A percentile compares a stretch with the other conserved stretches of the same genome.
Evolutionary conservation across 2,113 vertebrate species (phyloP).

Genomic region (Nannospalax galili): DNA sequence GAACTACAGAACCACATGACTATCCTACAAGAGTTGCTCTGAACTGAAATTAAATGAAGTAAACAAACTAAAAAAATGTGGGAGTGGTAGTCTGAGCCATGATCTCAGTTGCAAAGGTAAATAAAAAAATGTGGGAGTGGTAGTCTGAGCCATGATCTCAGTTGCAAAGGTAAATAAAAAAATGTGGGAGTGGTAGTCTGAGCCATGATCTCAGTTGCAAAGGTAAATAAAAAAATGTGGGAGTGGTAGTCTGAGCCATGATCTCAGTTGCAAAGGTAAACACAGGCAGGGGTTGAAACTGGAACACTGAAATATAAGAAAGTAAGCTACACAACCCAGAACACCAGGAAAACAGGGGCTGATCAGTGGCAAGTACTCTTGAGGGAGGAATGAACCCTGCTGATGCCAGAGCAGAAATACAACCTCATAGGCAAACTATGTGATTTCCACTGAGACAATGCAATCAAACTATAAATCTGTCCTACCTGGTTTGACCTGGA

Average conservation of each 20-base stretch:
- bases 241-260: no score
- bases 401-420: background rate
- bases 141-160: no score
- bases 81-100: no score
- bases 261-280: background rate
- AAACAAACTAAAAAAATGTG: no score
- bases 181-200: no score
- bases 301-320: background rate
- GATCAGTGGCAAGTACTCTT: background rate
- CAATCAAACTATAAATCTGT: background rate
- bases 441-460: background rate
- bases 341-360: background rate
- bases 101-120: no score
- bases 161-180: no score
- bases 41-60: background rate
- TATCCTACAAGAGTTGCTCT: background rate
- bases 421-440: background rate
- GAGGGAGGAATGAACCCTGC: background rate
- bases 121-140: no score
- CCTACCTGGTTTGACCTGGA: background rate
- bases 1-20: background rate
- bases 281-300: background rate
- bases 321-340: background rate
- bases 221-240: no score
- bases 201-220: no score